These are phyloP conservation scores for Eutrigla gurnardus DNA, from an alignment of 2,797 vertebrate genomes.

Conservation along the genomic window DNA sequence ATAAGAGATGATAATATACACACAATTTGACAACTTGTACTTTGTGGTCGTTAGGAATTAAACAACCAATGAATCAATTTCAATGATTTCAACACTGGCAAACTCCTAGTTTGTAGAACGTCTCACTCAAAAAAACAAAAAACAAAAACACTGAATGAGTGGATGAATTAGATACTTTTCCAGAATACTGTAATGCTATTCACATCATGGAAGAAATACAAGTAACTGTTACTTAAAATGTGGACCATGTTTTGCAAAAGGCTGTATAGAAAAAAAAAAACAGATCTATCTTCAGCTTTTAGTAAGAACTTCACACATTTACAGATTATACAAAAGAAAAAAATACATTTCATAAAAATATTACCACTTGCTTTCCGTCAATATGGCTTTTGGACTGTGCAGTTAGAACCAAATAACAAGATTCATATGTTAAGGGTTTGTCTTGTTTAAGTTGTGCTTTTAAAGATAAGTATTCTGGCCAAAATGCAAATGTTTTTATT, in stretches of 20 bases:
- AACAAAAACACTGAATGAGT: slow-evolving; percentile 34
- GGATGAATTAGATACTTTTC: slow-evolving; percentile 40
- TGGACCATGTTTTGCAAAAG: slow-evolving; percentile 55
- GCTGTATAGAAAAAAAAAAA: slow-evolving; percentile 50
- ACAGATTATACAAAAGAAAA: slow-evolving; percentile 70
- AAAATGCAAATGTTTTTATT: slow-evolving; percentile 58
- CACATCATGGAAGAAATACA: slow-evolving; percentile 54
- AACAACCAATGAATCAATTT: slow-evolving; percentile 45
- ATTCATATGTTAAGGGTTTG: slow-evolving; percentile 54
- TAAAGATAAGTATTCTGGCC: slow-evolving; percentile 52
- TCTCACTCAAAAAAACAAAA: slow-evolving; percentile 20
- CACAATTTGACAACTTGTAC: slow-evolving; percentile 52
- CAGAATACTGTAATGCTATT: slow-evolving; percentile 72
- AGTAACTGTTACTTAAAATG: slow-evolving; percentile 50
- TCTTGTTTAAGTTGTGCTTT: slow-evolving; percentile 75
- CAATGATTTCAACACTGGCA: slow-evolving; percentile 64
- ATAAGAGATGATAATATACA: slow-evolving; percentile 33
- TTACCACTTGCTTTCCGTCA: slow-evolving; percentile 57
- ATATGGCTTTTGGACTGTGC: slow-evolving; percentile 82
- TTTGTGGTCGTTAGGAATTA: slow-evolving; percentile 39
- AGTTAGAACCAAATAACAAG: slow-evolving; percentile 62
- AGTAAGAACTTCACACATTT: slow-evolving; percentile 72
- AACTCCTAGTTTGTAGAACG: slow-evolving; percentile 53
- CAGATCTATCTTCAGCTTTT: slow-evolving; percentile 53
- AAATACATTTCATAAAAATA: slow-evolving; percentile 74